A percentile compares a stretch with the other conserved stretches of the same genome.
Evolutionary conservation across 2,888 invertebrate genomes (phyloP).

Genomic region (Hermaeophaga mercurialis): DNA sequence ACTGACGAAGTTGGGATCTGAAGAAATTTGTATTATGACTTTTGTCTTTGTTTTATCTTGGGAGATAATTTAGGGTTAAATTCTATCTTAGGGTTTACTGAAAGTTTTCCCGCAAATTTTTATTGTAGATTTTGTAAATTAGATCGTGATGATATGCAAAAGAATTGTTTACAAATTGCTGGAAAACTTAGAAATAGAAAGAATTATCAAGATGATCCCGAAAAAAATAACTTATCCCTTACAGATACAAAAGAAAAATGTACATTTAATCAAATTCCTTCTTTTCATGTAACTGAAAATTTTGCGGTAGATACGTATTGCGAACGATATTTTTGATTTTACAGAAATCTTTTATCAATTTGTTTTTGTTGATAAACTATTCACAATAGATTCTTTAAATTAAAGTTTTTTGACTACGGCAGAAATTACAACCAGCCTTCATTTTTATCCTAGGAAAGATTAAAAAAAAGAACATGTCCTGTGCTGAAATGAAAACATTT

Average conservation of each 20-base stretch:
- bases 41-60: slow-evolving; percentile 36
- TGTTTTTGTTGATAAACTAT: too few species aligned
- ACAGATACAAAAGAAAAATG: slow-evolving; percentile 34
- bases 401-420: too few species aligned
- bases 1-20: too few species aligned
- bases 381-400: too few species aligned
- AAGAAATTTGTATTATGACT: slow-evolving; percentile 36
- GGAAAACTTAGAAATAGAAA: slow-evolving; percentile 16
- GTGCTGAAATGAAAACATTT: too few species aligned
- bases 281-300: slow-evolving; percentile 39
- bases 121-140: slow-evolving; percentile 44
- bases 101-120: slow-evolving; percentile 42
- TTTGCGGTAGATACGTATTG: slow-evolving; percentile 34
- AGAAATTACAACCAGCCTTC: too few species aligned
- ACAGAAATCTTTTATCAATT: too few species aligned
- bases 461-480: too few species aligned
- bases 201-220: slow-evolving; percentile 30
- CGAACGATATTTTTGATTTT: too few species aligned
- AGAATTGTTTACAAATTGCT: not conserved
- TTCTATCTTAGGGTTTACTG: slow-evolving; percentile 40
- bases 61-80: slow-evolving; percentile 45
- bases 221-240: slow-evolving; percentile 22
- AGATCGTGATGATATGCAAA: too few species aligned
- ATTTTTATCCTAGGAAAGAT: too few species aligned
- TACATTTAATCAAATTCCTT: slow-evolving; percentile 29